Percentiles rank a stretch among this genome's conserved stretches.
Conservation (phyloP, 2,888 invertebrate genomes). For the Clusia tigrina region DNA sequence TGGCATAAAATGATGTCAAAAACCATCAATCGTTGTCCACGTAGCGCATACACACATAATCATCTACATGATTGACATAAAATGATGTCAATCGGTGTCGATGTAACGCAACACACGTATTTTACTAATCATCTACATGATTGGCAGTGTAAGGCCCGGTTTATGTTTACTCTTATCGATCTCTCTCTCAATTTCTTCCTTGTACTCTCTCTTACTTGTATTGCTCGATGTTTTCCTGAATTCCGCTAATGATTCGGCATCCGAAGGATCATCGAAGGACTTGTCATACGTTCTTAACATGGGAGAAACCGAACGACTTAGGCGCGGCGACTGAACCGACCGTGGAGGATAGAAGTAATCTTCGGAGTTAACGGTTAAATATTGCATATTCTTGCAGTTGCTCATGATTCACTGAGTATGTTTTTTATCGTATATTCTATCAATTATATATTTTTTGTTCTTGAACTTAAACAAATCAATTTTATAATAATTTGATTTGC, state of each 20-base stretch:
- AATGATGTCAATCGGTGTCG: too few species aligned
- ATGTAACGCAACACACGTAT: too few species aligned
- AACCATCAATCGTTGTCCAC: too few species aligned
- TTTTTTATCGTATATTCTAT: background rate
- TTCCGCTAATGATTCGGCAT: background rate
- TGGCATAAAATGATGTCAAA: too few species aligned
- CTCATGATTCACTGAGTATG: background rate
- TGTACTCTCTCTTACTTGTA: conserved; percentile 27
- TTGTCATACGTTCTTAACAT: conserved; percentile 17
- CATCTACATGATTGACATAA: too few species aligned
- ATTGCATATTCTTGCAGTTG: conserved; percentile 24
- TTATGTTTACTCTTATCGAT: too few species aligned
- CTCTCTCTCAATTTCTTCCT: too few species aligned
- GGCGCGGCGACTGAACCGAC: conserved; percentile 23
- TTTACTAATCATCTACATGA: too few species aligned
- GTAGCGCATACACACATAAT: too few species aligned
- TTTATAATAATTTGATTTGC: background rate
- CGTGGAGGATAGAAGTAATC: conserved; percentile 38
- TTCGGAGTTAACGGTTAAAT: conserved; percentile 35
- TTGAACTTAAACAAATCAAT: background rate
- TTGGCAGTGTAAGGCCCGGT: too few species aligned
- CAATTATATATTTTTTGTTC: background rate
- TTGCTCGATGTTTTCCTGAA: conserved; percentile 16
- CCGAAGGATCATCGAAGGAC: conserved; percentile 12
- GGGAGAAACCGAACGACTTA: conserved; percentile 34